Conservation (phyloP, 2,888 invertebrate genomes). For the Xanthorhoe spadicearia region DNA sequence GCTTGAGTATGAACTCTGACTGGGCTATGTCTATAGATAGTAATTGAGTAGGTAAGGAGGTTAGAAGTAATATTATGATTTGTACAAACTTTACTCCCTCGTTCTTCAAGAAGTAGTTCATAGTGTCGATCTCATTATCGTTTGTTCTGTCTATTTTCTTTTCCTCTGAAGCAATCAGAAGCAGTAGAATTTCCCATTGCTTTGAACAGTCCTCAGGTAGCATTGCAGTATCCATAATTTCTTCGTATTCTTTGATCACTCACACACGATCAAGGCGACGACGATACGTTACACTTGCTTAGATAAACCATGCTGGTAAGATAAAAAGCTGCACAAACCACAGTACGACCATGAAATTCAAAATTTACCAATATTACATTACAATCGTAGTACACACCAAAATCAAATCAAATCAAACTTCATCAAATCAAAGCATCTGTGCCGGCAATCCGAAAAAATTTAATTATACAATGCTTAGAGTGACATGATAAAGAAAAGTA, state of each 20-base stretch:
- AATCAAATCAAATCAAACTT: background rate
- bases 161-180: slow-evolving; percentile 74
- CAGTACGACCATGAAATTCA: background rate
- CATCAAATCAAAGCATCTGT: no score
- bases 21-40: no score
- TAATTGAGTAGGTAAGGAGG: no score
- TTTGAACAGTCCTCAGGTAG: slow-evolving; percentile 72
- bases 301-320: background rate
- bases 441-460: no score
- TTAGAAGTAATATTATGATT: background rate
- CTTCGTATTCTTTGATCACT: background rate
- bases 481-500: no score
- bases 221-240: slow-evolving; percentile 57
- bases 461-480: no score
- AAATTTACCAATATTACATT: background rate
- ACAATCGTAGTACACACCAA: background rate
- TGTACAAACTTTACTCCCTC: slow-evolving; percentile 67
- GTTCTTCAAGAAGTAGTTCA: slow-evolving; percentile 71
- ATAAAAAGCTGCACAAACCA: background rate
- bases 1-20: no score
- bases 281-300: background rate
- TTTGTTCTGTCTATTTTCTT: slow-evolving; percentile 73
- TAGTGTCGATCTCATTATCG: slow-evolving; percentile 72
- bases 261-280: background rate
- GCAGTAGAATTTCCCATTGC: slow-evolving; percentile 76